phyloP scores from a whole-genome alignment of 1,140 invertebrate genomes.

The Zaprionus nigranus region DNA sequence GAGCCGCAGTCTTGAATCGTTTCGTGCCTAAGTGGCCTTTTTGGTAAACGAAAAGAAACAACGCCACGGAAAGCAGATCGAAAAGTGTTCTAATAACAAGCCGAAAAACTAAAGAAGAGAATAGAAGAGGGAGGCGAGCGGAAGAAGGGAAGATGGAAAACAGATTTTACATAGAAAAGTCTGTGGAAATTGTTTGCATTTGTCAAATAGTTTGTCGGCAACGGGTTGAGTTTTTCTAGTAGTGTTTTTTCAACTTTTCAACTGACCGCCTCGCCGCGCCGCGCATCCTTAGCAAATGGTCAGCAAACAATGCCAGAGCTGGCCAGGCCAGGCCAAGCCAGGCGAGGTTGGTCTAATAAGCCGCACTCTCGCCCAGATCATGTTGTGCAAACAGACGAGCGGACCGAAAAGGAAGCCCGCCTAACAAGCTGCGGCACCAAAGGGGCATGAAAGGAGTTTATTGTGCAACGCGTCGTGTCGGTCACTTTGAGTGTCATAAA shows the following conservation, averaged over 20 bases:
- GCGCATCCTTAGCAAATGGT: conserved; percentile 74
- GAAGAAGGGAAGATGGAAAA: conserved; percentile 39
- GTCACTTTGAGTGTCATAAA: conserved; percentile 81
- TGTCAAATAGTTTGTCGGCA: conserved; percentile 72
- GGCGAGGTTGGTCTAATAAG: conserved; percentile 76
- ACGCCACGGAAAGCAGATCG: conserved; percentile 49
- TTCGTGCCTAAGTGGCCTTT: conserved; percentile 82
- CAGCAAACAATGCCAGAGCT: conserved; percentile 63
- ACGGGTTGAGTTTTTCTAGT: conserved; percentile 45
- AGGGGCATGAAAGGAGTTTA: conserved; percentile 78
- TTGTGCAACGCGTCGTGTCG: conserved; percentile 73
- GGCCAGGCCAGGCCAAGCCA: not conserved
- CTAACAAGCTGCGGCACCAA: conserved; percentile 62
- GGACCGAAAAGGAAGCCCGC: conserved; percentile 53
- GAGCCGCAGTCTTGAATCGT: conserved; percentile 32
- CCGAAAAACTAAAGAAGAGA: conserved; percentile 42
- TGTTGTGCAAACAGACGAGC: conserved; percentile 66
- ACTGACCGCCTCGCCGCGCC: conserved; percentile 30
- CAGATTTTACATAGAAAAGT: conserved; percentile 67
- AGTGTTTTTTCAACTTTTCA: conserved; percentile 19
- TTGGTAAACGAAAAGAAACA: conserved; percentile 24
- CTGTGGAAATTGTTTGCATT: conserved; percentile 73
- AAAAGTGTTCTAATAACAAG: conserved; percentile 82
- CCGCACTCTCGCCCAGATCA: conserved; percentile 71
- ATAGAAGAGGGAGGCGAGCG: conserved; percentile 4